phyloP scores from a whole-genome alignment of 2,888 invertebrate species.

The Thera obeliscata region DNA sequence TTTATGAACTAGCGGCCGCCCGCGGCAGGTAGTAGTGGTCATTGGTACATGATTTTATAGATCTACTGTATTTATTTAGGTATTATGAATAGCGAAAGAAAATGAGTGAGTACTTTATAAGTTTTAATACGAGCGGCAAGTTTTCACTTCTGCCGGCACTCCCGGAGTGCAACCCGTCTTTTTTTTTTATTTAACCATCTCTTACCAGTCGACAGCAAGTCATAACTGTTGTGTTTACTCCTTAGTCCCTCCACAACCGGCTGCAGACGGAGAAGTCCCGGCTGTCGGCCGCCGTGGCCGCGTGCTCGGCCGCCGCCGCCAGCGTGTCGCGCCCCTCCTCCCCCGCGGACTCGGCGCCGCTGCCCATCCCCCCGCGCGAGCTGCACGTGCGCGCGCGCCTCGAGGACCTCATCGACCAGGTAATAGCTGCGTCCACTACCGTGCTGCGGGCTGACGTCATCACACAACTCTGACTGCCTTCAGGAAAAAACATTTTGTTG shows the following conservation, averaged over 20 bases:
- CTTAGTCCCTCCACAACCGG: slow-evolving; percentile 89
- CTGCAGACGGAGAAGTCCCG: slow-evolving; percentile 95
- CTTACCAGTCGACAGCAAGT: too few species aligned
- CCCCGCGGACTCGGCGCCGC: slow-evolving; percentile 93
- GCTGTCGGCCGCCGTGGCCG: slow-evolving; percentile 93
- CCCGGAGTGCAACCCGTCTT: too few species aligned
- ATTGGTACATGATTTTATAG: too few species aligned
- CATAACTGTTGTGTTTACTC: not conserved
- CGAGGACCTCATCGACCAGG: slow-evolving; percentile 97
- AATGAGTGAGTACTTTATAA: too few species aligned
- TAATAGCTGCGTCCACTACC: slow-evolving; percentile 68
- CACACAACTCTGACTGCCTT: slow-evolving; percentile 15
- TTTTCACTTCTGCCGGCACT: too few species aligned
- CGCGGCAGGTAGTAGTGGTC: too few species aligned
- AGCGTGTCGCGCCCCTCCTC: slow-evolving; percentile 96
- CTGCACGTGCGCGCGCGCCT: slow-evolving; percentile 92
- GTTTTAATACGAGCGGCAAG: too few species aligned
- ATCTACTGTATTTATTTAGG: too few species aligned
- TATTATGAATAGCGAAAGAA: too few species aligned
- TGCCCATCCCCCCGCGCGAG: slow-evolving; percentile 93
- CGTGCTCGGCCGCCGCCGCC: slow-evolving; percentile 96
- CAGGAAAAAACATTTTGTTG: too few species aligned
- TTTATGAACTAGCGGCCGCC: too few species aligned
- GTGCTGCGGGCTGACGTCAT: slow-evolving; percentile 53
- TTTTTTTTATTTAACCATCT: too few species aligned